These are phyloP conservation scores for Bombylius major DNA, from an alignment of 2,888 invertebrate genomes.

Conservation along the genomic window DNA sequence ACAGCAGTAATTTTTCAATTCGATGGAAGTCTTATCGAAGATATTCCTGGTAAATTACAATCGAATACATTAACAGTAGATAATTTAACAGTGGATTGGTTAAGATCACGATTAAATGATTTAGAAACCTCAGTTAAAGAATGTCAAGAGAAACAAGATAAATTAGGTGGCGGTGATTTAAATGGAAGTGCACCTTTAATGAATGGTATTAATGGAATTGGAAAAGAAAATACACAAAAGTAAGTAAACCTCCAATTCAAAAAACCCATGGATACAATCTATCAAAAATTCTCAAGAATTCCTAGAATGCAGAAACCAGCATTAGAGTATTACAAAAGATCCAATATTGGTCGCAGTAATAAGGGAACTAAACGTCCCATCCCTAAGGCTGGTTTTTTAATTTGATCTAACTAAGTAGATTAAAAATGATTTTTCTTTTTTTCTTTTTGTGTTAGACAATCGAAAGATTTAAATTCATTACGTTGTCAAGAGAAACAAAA, in stretches of 20 bases:
- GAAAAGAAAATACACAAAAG: constrained; percentile 35
- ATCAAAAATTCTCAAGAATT: no score
- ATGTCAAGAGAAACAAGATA: constrained; percentile 56
- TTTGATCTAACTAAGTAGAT: no score
- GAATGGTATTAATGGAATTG: constrained; percentile 43
- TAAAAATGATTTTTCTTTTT: not conserved
- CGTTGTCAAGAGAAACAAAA: constrained; percentile 74
- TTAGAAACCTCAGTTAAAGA: constrained; percentile 68
- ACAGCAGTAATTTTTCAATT: constrained; percentile 70
- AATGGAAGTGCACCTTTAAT: constrained; percentile 33
- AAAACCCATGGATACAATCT: no score
- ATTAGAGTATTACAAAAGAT: no score
- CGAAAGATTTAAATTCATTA: constrained; percentile 65
- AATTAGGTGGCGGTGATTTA: constrained; percentile 42
- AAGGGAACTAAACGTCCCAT: no score
- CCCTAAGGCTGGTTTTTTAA: no score
- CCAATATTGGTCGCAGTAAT: no score
- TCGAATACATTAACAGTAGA: constrained; percentile 85
- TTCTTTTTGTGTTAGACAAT: constrained; percentile 22
- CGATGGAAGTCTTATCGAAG: constrained; percentile 77
- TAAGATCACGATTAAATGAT: constrained; percentile 66
- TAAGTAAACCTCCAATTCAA: constrained; percentile 11
- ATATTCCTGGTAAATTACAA: constrained; percentile 73
- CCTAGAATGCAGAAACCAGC: no score
- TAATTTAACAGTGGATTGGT: constrained; percentile 82